Percentiles rank a stretch among this genome's conserved stretches.
Evolutionary conservation across 2,797 vertebrate species (phyloP).

Genomic region (Helicolenus hilgendorfi): DNA sequence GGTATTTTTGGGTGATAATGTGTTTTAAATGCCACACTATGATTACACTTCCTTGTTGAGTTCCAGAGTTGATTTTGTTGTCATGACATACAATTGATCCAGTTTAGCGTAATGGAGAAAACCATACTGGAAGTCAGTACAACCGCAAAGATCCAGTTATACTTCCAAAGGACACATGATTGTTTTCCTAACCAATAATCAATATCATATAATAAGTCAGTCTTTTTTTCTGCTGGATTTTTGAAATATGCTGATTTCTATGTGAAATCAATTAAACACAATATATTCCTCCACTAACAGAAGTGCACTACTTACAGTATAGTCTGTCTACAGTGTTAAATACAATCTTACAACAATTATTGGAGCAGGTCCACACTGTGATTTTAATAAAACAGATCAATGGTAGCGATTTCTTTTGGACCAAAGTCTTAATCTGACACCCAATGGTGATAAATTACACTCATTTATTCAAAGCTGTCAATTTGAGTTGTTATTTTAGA

Average conservation of each 20-base stretch:
- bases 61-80: constrained; percentile 11
- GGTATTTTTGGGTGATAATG: neutral
- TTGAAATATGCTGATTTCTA: constrained; percentile 20
- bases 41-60: neutral
- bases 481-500: neutral
- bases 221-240: neutral
- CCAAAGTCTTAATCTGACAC: neutral
- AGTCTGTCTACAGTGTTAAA: neutral
- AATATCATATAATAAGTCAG: neutral
- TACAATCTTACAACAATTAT: neutral
- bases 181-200: constrained; percentile 33
- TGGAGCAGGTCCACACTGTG: neutral
- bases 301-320: neutral
- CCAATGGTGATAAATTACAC: neutral
- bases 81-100: constrained; percentile 29
- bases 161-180: constrained; percentile 22
- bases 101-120: constrained; percentile 31
- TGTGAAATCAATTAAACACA: neutral
- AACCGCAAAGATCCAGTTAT: constrained; percentile 29
- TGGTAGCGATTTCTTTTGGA: neutral
- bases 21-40: constrained; percentile 9
- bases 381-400: neutral
- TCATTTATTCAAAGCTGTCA: neutral
- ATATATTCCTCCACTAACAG: neutral
- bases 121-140: constrained; percentile 12